Conservation (phyloP, 2,113 vertebrate genomes). For the Ariopsis seemanni region DNA sequence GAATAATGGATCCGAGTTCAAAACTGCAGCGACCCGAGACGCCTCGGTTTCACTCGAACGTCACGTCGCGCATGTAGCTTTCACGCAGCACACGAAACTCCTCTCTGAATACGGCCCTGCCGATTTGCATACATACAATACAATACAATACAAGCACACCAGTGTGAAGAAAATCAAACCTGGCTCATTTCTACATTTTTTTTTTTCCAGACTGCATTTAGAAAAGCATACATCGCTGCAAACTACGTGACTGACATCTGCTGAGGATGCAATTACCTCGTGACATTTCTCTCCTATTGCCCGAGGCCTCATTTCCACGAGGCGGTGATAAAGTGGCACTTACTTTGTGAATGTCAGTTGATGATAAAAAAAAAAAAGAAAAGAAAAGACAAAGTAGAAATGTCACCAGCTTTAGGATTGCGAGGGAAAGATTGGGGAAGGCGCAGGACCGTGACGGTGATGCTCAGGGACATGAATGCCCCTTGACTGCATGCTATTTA, state of each 20-base stretch:
- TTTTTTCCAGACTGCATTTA: background rate
- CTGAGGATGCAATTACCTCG: slow-evolving; percentile 7
- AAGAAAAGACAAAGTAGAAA: slow-evolving; percentile 18
- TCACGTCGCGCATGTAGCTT: too few relatives aligned
- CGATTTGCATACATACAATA: background rate
- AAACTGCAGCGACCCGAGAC: too few relatives aligned
- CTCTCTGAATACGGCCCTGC: background rate
- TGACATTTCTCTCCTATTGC: slow-evolving; percentile 1
- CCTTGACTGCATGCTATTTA: slow-evolving; percentile 9
- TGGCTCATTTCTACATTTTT: background rate
- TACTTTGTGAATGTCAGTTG: slow-evolving; percentile 25
- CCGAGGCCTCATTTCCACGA: slow-evolving; percentile 9
- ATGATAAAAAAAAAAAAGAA: background rate
- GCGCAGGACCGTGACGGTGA: background rate
- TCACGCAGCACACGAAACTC: background rate
- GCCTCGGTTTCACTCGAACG: too few relatives aligned
- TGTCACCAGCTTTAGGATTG: slow-evolving; percentile 25
- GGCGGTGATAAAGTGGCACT: slow-evolving; percentile 33
- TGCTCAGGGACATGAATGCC: slow-evolving; percentile 18
- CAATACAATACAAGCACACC: background rate
- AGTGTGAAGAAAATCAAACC: background rate
- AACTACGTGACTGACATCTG: slow-evolving; percentile 1
- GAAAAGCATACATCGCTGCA: background rate
- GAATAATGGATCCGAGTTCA: background rate
- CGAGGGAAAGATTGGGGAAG: background rate